phyloP scores from a whole-genome alignment of 2,797 vertebrate species.

The Enteromius trimaculatus region DNA sequence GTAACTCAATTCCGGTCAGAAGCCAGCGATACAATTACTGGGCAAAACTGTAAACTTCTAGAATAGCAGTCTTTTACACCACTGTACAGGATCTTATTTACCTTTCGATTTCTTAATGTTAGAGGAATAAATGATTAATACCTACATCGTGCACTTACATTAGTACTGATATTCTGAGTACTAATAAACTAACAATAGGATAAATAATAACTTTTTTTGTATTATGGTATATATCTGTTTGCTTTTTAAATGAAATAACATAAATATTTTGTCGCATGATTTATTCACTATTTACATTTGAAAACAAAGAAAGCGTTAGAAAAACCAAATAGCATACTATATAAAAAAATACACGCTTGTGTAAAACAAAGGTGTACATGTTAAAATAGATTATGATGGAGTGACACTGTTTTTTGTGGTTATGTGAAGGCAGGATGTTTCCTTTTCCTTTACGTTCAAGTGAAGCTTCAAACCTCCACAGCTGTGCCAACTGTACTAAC shows the following conservation, averaged over 20 bases:
- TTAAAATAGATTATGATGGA: slow-evolving; percentile 20
- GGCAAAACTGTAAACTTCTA: slow-evolving; percentile 58
- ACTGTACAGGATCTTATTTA: slow-evolving; percentile 54
- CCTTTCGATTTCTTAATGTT: slow-evolving; percentile 45
- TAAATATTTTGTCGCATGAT: neutral
- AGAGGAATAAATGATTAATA: slow-evolving; percentile 16
- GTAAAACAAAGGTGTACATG: slow-evolving; percentile 7
- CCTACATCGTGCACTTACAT: slow-evolving; percentile 2
- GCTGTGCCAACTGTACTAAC: slow-evolving; percentile 47
- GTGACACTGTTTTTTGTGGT: slow-evolving; percentile 40
- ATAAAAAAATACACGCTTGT: neutral
- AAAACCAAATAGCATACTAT: slow-evolving; percentile 11
- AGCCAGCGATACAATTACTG: slow-evolving; percentile 59
- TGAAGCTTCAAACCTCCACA: slow-evolving; percentile 57
- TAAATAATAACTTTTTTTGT: neutral
- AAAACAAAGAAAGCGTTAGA: neutral
- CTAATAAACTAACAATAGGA: neutral
- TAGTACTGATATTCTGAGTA: neutral
- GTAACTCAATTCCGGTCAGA: slow-evolving; percentile 71
- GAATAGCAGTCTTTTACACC: slow-evolving; percentile 73
- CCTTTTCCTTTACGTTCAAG: slow-evolving; percentile 51
- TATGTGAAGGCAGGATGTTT: slow-evolving; percentile 56
- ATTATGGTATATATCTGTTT: neutral
- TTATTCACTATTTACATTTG: neutral
- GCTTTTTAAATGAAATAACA: neutral